Base-by-base conservation (phyloP, 2,888 invertebrate species). In the Prenolepis imparis region DNA sequence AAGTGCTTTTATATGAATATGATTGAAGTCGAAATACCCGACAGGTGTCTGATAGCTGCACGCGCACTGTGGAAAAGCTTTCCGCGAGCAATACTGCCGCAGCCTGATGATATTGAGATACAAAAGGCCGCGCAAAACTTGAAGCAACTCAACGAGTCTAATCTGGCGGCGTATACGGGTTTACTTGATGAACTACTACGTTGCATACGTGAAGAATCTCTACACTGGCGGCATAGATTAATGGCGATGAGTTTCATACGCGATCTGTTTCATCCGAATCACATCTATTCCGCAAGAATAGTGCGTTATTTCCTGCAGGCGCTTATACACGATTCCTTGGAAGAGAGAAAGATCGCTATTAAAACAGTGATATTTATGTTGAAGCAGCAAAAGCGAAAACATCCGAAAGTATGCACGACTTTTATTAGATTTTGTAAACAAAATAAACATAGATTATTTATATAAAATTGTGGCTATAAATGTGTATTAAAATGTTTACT, bases 141-240 rank as follows among this genome's bases (percentile, higher is more conserved):
- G 41, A 89, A 92, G 44, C 87, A 93, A 83, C 90, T 94, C 9
- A 96, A 96, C 18, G 94, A 96, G 64, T 93, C 92, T 55, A 96
- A 96, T 84, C 94, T 95, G 68, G 89, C 93, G 0, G 91, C 95
- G 12, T 97, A 97, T 90, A 95, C 95, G 41, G 95, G 95, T 21
- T 93, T 96, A 0, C 87, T 96, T 11, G 92, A 95, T 66, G 93
- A 94, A 9, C 93, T 97, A 52, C 91, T 97, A 57, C 94, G 96
- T 24, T 95, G 96, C 44, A 95, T 97, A 48, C 95, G 96, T 15
- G 94, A 95, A 84, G 95, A 96, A 57, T 96, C 95, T 92, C 93
- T 96, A 93, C 98, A 97, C 93, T 98, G 98, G 98, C 96, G 98
- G 68, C 97, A 98, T 87, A 96, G 97, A 73, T 96, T 97, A 87